Evolutionary conservation across 2,113 vertebrate species (phyloP).

Genomic region (Aptenodytes forsteri): DNA sequence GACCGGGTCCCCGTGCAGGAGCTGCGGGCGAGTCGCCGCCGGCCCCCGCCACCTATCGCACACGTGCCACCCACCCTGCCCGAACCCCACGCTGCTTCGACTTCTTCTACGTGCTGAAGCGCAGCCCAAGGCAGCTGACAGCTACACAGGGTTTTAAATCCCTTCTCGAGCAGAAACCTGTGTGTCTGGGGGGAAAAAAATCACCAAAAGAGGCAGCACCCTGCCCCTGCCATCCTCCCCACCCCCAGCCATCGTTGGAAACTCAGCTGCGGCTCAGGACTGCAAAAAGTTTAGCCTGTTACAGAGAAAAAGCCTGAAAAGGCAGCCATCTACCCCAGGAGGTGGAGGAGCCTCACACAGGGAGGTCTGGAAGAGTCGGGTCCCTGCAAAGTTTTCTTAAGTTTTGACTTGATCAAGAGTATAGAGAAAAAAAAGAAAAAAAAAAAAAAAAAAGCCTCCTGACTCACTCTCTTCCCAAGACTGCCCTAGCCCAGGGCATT

Average conservation of each 20-base stretch:
- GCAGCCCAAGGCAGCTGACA: background rate
- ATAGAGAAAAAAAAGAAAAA: background rate
- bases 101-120: fast-evolving
- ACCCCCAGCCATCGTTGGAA: fast-evolving
- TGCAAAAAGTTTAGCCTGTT: background rate
- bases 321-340: background rate
- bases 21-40: fast-evolving
- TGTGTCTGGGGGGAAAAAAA: background rate
- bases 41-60: background rate
- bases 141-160: background rate
- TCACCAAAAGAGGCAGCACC: background rate
- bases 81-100: fast-evolving
- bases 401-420: background rate
- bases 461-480: conserved; percentile 64
- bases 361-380: background rate
- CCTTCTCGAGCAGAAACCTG: background rate
- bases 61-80: background rate
- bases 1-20: background rate
- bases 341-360: background rate
- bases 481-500: conserved; percentile 51
- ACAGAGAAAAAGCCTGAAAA: background rate
- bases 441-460: background rate
- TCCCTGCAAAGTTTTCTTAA: background rate
- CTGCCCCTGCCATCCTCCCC: background rate
- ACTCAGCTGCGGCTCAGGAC: background rate